phyloP scores from a whole-genome alignment of 2,113 vertebrate genomes.

The Phasianus colchicus region DNA sequence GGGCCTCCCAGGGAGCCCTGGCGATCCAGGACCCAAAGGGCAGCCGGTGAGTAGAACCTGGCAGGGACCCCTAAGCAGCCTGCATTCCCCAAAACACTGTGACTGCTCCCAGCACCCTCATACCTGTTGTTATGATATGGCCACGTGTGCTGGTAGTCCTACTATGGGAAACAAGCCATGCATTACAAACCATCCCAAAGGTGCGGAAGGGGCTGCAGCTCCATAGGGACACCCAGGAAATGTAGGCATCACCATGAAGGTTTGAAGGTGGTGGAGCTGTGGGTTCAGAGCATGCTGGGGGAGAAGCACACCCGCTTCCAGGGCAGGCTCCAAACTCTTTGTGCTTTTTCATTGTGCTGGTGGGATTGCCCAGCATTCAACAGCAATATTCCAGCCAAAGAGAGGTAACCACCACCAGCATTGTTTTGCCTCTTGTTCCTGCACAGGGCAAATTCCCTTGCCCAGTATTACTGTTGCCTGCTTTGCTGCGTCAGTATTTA shows the following conservation, averaged over 20 bases:
- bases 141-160: neutral
- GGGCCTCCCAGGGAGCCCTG: slow-evolving; percentile 88
- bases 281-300: neutral
- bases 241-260: fast-evolving
- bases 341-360: neutral
- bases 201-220: neutral
- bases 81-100: fast-evolving
- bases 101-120: fast-evolving
- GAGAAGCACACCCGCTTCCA: neutral
- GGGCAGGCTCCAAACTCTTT: neutral
- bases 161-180: fast-evolving
- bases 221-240: neutral
- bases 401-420: neutral
- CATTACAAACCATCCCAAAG: neutral
- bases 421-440: neutral
- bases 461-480: neutral
- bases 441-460: neutral
- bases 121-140: neutral
- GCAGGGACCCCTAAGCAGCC: neutral
- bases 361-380: neutral
- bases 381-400: neutral
- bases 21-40: slow-evolving; percentile 89
- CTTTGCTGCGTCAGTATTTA: neutral
- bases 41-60: slow-evolving; percentile 84
- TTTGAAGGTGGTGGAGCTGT: neutral